Evolutionary conservation across 2,888 invertebrate genomes (phyloP).

Genomic region (Phortica magna): DNA sequence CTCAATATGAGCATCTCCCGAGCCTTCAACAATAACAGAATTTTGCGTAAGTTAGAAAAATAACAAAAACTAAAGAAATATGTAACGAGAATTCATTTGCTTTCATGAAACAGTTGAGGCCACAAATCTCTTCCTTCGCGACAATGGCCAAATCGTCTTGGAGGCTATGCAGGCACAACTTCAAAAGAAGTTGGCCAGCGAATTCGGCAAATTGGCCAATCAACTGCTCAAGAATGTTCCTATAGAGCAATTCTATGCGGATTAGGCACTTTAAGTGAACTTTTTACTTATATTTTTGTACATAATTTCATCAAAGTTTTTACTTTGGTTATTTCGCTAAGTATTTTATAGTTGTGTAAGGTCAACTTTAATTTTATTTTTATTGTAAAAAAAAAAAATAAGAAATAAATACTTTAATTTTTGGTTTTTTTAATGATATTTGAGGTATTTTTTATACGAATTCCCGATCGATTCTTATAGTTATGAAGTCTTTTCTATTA

Average conservation of each 20-base stretch:
- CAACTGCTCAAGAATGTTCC: constrained; percentile 83
- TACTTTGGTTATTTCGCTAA: constrained; percentile 16
- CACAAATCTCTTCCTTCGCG: constrained; percentile 84
- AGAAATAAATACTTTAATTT: neutral
- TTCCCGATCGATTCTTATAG: no score
- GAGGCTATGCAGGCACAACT: constrained; percentile 85
- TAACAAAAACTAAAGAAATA: neutral
- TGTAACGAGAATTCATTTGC: neutral
- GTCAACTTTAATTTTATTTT: neutral
- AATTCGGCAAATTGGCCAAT: constrained; percentile 83
- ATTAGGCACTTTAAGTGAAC: constrained; percentile 50
- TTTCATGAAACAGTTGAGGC: constrained; percentile 81
- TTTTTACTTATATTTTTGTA: neutral
- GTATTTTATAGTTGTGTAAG: neutral
- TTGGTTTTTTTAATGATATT: no score
- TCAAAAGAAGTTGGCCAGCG: constrained; percentile 81
- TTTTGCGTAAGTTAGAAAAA: constrained; percentile 81
- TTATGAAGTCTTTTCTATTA: no score
- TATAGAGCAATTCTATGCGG: constrained; percentile 80
- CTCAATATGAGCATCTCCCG: constrained; percentile 83
- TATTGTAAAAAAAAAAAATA: neutral
- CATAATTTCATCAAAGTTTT: constrained; percentile 36
- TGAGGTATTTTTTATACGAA: no score
- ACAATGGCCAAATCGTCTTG: constrained; percentile 84
- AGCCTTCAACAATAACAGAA: constrained; percentile 84